Conservation (phyloP, 2,113 vertebrate species). For the Pluvianellus socialis region DNA sequence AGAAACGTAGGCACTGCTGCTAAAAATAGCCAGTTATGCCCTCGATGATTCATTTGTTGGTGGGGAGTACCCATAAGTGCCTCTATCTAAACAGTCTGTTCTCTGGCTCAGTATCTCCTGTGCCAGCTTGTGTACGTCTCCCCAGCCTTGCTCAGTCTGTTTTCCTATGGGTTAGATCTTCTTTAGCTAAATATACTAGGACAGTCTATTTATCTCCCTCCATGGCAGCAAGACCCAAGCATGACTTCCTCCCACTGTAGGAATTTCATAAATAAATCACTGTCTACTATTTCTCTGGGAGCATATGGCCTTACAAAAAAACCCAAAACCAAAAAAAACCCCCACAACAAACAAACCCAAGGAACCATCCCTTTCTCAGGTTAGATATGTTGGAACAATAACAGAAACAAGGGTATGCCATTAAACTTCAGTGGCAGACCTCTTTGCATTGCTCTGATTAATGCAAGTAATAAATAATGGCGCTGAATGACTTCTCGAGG, state of each 20-base stretch:
- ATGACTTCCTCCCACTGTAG: not conserved
- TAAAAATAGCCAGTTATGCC: conserved; percentile 18
- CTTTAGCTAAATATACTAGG: conserved; percentile 3
- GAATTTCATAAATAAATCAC: conserved; percentile 16
- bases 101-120: not conserved
- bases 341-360: not conserved
- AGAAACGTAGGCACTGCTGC: not conserved
- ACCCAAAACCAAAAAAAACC: not conserved
- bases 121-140: not conserved
- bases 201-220: not conserved
- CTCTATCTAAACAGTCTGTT: conserved; percentile 31
- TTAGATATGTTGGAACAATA: not conserved
- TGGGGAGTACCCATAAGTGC: not conserved
- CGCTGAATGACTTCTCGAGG: not conserved
- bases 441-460: not conserved
- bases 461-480: not conserved
- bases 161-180: not conserved
- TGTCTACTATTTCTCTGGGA: not conserved
- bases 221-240: not conserved
- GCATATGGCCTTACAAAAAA: not conserved
- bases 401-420: not conserved
- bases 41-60: not conserved
- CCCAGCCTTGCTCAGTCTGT: not conserved
- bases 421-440: not conserved
- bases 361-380: not conserved